Base-by-base conservation (phyloP, 1,140 invertebrate species). In the Zaprionus nigranus region DNA sequence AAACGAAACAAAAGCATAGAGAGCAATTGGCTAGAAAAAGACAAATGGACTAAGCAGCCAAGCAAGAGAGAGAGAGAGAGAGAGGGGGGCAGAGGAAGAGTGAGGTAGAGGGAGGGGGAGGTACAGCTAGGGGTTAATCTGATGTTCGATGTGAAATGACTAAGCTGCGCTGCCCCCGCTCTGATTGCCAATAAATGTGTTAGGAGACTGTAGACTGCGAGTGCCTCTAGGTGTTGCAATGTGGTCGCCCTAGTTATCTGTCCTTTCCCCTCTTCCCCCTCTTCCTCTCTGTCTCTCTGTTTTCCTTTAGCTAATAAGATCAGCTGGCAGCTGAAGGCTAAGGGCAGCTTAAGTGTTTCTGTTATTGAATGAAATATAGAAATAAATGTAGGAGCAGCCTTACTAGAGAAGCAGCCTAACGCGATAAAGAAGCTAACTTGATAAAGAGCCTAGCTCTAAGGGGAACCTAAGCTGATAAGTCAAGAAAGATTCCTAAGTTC, bases 181-280 rank as follows among this genome's bases (percentile, higher is more conserved):
- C 78, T 80, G 80, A 87, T 81, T 88, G 79, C 64, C 78, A 81
- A 81, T 78, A 88, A 88, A 88, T 78, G 73, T 80, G 83, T 79
- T 75, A 46, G 17, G 9, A 54, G 9, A 54, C 51, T 22, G 30
- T 1, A 30, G 12, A 34, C 28, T 38, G 15, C 3, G 3, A 15
- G 24, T 24, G 13, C 36, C 20, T 20, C 36, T 15, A 38, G 36
- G 36, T 38, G 13, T 3, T 38, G 36, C 40, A 17, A 17, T 17
- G 40, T 46, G n/a, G 6, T 2, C 9, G n/a, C 40, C 40, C 40
- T n/a, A 46, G 40, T 17, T 17, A 46, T n/a, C 40, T 17, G 30
- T 3, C n/a, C 15, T 3, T 40, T 4, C 3, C 2, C 22, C 22
- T 3, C 2, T 24, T 24, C 3, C 5, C 38, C n/a, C n/a, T 9